These are phyloP conservation scores for Lasioglossum albipes DNA, from an alignment of 1,140 invertebrate genomes.

Conservation along the genomic window DNA sequence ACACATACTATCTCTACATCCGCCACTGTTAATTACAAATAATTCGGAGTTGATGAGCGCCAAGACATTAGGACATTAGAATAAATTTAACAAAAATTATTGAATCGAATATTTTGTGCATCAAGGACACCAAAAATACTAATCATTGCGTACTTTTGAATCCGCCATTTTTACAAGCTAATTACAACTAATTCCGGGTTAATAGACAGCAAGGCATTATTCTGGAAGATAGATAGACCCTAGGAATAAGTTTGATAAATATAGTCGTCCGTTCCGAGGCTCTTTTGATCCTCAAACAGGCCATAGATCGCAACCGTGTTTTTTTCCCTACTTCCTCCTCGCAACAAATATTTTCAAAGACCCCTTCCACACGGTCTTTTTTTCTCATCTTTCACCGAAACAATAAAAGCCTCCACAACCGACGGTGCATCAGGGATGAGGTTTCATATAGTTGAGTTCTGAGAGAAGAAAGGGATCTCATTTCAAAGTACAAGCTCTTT, in stretches of 20 bases:
- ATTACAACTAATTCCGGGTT: background rate
- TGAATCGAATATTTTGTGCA: too few species aligned
- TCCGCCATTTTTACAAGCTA: background rate
- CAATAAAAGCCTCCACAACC: slow-evolving; percentile 70
- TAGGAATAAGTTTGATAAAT: background rate
- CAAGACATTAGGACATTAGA: background rate
- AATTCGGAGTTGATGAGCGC: background rate
- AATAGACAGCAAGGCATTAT: background rate
- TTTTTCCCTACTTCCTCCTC: background rate
- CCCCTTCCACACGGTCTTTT: background rate
- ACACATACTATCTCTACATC: too few species aligned
- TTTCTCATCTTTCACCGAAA: slow-evolving; percentile 53
- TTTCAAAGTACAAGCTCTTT: slow-evolving; percentile 72
- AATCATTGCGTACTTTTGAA: too few species aligned
- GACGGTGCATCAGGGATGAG: slow-evolving; percentile 52
- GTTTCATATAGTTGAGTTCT: slow-evolving; percentile 74
- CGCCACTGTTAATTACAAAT: background rate
- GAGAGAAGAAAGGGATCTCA: slow-evolving; percentile 74
- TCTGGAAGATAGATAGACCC: too few species aligned
- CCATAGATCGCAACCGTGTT: background rate
- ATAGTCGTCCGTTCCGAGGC: background rate
- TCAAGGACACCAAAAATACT: too few species aligned
- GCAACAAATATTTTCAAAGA: slow-evolving; percentile 46
- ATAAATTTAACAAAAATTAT: too few species aligned
- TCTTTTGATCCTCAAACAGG: slow-evolving; percentile 7